These are phyloP conservation scores for Aricia agestis DNA, from an alignment of 1,140 invertebrate species.

Conservation along the genomic window DNA sequence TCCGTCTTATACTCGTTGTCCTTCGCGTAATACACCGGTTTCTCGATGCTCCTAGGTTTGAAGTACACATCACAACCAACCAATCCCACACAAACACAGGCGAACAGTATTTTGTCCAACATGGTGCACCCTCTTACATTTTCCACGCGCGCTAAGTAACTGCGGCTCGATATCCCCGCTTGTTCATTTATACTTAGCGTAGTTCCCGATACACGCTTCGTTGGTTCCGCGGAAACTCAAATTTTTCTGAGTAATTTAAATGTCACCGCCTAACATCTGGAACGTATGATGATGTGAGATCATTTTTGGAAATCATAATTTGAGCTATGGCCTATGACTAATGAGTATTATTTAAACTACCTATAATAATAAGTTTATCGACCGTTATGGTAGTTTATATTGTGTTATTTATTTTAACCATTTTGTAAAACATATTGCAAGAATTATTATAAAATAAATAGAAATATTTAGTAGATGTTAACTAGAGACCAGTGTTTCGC, in stretches of 20 bases:
- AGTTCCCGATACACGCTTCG: constrained; percentile 69
- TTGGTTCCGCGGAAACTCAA: constrained; percentile 50
- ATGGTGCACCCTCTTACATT: background rate
- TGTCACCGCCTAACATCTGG: constrained; percentile 33
- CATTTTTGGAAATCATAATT: too few relatives aligned
- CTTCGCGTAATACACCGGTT: constrained; percentile 49
- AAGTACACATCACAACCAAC: background rate
- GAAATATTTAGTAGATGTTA: too few relatives aligned
- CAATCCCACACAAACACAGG: background rate
- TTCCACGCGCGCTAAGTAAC: background rate
- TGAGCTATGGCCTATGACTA: too few relatives aligned
- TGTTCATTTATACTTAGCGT: constrained; percentile 66
- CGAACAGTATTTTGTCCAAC: background rate
- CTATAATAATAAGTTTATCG: too few relatives aligned
- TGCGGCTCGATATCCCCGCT: constrained; percentile 62
- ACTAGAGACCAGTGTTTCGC: too few relatives aligned
- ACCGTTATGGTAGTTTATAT: too few relatives aligned
- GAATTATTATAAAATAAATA: too few relatives aligned
- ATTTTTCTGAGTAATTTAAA: constrained; percentile 38
- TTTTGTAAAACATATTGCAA: too few relatives aligned
- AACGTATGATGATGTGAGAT: constrained; percentile 17
- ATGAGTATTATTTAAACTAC: too few relatives aligned
- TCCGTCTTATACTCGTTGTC: constrained; percentile 54
- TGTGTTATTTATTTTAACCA: too few relatives aligned
- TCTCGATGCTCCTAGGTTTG: constrained; percentile 39